Percentiles rank a stretch among this genome's conserved stretches.
Evolutionary conservation across 2,113 vertebrate genomes (phyloP).

Genomic region (Australoheros scitulus): DNA sequence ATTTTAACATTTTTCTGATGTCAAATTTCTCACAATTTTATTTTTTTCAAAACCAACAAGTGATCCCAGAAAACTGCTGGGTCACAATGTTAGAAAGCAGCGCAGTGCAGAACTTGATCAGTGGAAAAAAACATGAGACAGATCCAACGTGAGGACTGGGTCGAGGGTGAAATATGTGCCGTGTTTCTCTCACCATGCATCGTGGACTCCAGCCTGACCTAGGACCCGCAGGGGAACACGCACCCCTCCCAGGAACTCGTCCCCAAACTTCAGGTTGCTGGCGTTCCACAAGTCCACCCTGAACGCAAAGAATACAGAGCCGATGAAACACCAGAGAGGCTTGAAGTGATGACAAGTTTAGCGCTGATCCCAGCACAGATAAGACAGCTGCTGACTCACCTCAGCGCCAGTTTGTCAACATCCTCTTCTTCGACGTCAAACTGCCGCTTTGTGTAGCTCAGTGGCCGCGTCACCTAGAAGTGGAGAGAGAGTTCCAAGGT

Average conservation of each 20-base stretch:
- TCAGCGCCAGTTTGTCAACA: constrained; percentile 95
- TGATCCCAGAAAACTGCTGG: not conserved
- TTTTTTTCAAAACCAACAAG: not conserved
- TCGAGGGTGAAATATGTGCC: not conserved
- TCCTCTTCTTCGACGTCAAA: constrained; percentile 99
- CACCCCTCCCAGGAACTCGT: constrained; percentile 95
- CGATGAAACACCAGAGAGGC: not conserved
- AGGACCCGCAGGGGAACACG: constrained; percentile 90
- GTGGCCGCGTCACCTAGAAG: constrained; percentile 89
- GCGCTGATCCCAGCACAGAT: not conserved
- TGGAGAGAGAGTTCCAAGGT: not conserved
- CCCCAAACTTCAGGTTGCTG: constrained; percentile 98
- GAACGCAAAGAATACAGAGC: constrained; percentile 28
- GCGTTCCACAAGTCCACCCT: constrained; percentile 98
- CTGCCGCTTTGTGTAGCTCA: constrained; percentile 94
- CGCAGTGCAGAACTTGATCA: not conserved
- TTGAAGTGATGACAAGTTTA: not conserved
- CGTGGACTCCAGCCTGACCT: constrained; percentile 87
- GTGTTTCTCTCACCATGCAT: constrained; percentile 88
- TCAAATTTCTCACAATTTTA: not conserved
- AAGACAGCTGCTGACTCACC: constrained; percentile 74
- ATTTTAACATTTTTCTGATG: not conserved
- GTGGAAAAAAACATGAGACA: not conserved
- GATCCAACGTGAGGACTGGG: not conserved
- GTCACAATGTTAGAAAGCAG: too few species aligned